Percentiles rank a stretch among this genome's conserved stretches.
Evolutionary conservation across 1,140 invertebrate genomes (phyloP).

Genomic region (Carposina sasakii): DNA sequence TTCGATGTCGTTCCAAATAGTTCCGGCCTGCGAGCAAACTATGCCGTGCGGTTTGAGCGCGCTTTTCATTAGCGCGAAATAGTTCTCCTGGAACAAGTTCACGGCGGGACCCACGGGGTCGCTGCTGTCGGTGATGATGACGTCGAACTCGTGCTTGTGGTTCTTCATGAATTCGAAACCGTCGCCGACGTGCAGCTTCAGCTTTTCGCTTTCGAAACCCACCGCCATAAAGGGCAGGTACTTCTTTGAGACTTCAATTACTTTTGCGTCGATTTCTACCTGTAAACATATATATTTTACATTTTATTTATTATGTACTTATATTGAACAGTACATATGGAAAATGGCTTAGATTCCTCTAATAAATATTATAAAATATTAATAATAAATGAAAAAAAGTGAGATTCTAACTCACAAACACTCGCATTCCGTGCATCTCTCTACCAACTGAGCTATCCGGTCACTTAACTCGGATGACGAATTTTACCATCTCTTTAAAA

Average conservation of each 20-base stretch:
- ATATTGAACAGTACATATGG: too few relatives aligned
- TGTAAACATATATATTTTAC: too few relatives aligned
- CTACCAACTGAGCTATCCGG: too few relatives aligned
- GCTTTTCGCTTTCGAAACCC: slow-evolving; percentile 88
- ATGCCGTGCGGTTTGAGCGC: slow-evolving; percentile 90
- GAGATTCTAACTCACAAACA: too few relatives aligned
- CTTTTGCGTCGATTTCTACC: slow-evolving; percentile 95
- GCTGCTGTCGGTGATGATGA: slow-evolving; percentile 98
- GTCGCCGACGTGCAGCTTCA: slow-evolving; percentile 90
- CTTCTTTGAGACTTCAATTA: slow-evolving; percentile 93
- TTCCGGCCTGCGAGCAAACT: slow-evolving; percentile 94
- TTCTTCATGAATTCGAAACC: slow-evolving; percentile 96
- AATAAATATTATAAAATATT: too few relatives aligned
- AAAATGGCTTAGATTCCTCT: too few relatives aligned
- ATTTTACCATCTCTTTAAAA: too few relatives aligned
- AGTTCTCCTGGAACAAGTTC: slow-evolving; percentile 85
- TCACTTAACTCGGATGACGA: too few relatives aligned
- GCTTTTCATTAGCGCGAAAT: slow-evolving; percentile 89
- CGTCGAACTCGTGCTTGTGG: slow-evolving; percentile 91
- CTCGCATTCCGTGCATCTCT: too few relatives aligned
- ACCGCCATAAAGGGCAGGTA: slow-evolving; percentile 93
- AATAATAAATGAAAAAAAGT: too few relatives aligned
- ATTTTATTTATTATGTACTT: too few relatives aligned
- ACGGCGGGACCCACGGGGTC: slow-evolving; percentile 92
- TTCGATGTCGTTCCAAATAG: slow-evolving; percentile 89